Evolutionary conservation across 2,113 vertebrate genomes (phyloP).

Genomic region (Pseudolaguvia tuberculata): DNA sequence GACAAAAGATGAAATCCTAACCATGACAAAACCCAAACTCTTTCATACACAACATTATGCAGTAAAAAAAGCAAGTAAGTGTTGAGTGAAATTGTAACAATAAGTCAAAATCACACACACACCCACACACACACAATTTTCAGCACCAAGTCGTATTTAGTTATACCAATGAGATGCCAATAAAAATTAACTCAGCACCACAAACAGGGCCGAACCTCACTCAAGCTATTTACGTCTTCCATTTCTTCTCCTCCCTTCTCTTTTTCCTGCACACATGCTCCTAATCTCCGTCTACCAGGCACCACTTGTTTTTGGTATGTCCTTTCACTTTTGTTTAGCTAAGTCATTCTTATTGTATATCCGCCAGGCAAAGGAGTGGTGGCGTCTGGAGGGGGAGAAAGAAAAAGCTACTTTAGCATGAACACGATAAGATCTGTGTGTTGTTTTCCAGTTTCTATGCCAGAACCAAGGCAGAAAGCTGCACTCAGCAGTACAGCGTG

Average conservation of each 20-base stretch:
- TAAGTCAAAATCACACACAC: not conserved
- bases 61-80: no score
- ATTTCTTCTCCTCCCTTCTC: slow-evolving; percentile 13
- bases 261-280: slow-evolving; percentile 40
- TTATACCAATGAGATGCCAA: slow-evolving; percentile 1
- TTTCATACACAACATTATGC: no score
- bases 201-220: not conserved
- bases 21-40: no score
- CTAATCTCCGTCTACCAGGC: slow-evolving; percentile 43
- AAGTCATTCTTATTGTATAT: slow-evolving; percentile 40
- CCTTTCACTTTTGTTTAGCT: slow-evolving; percentile 43
- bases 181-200: not conserved
- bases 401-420: slow-evolving; percentile 8
- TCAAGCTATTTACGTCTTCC: slow-evolving; percentile 16
- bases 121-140: not conserved
- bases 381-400: slow-evolving; percentile 8
- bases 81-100: not conserved
- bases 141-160: not conserved
- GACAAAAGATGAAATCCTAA: no score
- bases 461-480: slow-evolving; percentile 26
- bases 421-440: slow-evolving; percentile 35
- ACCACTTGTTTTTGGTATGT: slow-evolving; percentile 30
- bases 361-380: slow-evolving; percentile 14
- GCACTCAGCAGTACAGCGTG: slow-evolving; percentile 30
- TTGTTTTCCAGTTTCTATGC: slow-evolving; percentile 30